Conservation (phyloP, 2,888 invertebrate genomes). For the Hoplodrina ambigua region DNA sequence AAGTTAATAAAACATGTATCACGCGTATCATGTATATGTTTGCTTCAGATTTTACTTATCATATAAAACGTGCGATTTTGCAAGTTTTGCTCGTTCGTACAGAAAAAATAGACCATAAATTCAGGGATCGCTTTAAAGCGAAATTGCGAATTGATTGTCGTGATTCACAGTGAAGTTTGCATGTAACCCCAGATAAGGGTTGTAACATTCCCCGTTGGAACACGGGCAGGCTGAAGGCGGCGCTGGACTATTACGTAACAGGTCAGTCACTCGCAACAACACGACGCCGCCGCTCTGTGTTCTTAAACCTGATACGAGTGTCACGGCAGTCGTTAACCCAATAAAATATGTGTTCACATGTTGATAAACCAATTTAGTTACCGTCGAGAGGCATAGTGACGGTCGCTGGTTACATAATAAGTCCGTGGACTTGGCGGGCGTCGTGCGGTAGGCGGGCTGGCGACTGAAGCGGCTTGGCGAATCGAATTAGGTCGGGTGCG, state of each 20-base stretch:
- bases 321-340: slow-evolving; percentile 26
- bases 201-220: slow-evolving; percentile 77
- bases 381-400: slow-evolving; percentile 29
- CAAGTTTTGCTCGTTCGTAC: slow-evolving; percentile 11
- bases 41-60: slow-evolving; percentile 40
- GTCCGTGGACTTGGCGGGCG: slow-evolving; percentile 61
- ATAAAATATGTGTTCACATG: slow-evolving; percentile 45
- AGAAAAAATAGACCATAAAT: slow-evolving; percentile 52
- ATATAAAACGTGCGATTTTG: slow-evolving; percentile 42
- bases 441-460: slow-evolving; percentile 66
- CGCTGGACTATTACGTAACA: slow-evolving; percentile 62
- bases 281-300: slow-evolving; percentile 42
- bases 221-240: slow-evolving; percentile 69
- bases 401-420: slow-evolving; percentile 51
- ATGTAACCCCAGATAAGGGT: slow-evolving; percentile 85
- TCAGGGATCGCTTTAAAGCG: slow-evolving; percentile 66
- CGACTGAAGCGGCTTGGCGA: slow-evolving; percentile 71
- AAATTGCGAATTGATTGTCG: slow-evolving; percentile 81
- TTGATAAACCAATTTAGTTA: slow-evolving; percentile 52
- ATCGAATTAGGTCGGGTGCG: slow-evolving; percentile 86
- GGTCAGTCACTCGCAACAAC: slow-evolving; percentile 47
- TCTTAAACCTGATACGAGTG: slow-evolving; percentile 36
- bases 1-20: slow-evolving; percentile 33
- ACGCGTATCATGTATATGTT: slow-evolving; percentile 11
- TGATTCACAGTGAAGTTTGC: slow-evolving; percentile 80